Evolutionary conservation across 2,113 vertebrate genomes (phyloP).

Genomic region (Hepsetus odoe): DNA sequence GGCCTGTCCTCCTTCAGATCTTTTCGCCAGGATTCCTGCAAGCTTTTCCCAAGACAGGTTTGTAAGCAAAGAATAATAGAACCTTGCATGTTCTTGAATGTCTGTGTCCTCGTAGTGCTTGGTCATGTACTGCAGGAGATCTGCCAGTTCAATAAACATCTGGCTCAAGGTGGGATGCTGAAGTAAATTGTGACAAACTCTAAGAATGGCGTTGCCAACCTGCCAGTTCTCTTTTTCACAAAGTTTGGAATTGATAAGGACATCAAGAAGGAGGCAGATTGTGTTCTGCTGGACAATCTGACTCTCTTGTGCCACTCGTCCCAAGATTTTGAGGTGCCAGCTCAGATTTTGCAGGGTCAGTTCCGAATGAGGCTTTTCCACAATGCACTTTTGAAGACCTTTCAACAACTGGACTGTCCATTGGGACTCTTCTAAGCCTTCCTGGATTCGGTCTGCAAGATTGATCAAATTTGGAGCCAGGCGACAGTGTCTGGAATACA

Average conservation of each 20-base stretch:
- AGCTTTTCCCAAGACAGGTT: constrained; percentile 82
- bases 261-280: constrained; percentile 71
- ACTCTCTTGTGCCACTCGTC: constrained; percentile 75
- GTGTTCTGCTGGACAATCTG: constrained; percentile 67
- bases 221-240: constrained; percentile 73
- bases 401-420: constrained; percentile 72
- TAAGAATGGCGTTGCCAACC: constrained; percentile 77
- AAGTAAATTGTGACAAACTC: constrained; percentile 79
- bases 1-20: constrained; percentile 65
- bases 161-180: constrained; percentile 69
- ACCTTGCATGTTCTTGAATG: constrained; percentile 82
- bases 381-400: constrained; percentile 73
- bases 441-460: constrained; percentile 73
- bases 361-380: constrained; percentile 52
- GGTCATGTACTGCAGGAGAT: constrained; percentile 79
- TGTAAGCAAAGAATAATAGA: constrained; percentile 86
- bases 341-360: constrained; percentile 65
- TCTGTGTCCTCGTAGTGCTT: constrained; percentile 78
- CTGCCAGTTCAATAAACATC: constrained; percentile 70
- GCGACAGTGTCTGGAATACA: constrained; percentile 75
- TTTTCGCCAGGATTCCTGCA: constrained; percentile 65
- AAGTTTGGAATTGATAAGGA: constrained; percentile 64
- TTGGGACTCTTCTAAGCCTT: constrained; percentile 63
- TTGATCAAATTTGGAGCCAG: constrained; percentile 84
- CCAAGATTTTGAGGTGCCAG: constrained; percentile 82